Evolutionary conservation across 1,140 invertebrate species (phyloP).

Genomic region (Rhizoglyphus robini): DNA sequence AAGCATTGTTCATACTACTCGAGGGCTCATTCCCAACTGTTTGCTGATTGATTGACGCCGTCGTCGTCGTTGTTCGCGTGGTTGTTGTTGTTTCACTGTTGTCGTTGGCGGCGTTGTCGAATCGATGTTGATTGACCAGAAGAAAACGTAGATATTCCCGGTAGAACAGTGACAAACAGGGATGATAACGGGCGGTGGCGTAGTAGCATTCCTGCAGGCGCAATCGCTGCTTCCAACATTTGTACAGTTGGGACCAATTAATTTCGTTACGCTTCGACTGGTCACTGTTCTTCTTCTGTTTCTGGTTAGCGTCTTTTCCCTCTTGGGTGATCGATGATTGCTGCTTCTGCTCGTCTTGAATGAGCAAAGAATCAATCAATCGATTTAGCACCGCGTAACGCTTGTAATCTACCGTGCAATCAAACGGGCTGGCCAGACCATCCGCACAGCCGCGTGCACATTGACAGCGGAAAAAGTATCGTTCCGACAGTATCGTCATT

Average conservation of each 20-base stretch:
- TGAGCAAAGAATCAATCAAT: background rate
- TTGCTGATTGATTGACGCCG: background rate
- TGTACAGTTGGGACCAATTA: background rate
- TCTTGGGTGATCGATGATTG: too few relatives aligned
- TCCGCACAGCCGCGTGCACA: background rate
- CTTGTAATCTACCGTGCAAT: background rate
- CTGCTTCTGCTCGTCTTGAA: background rate
- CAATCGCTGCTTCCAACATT: background rate
- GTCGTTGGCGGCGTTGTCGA: background rate
- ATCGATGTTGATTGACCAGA: slow-evolving; percentile 1
- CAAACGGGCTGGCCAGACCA: background rate
- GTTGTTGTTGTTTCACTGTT: too few relatives aligned
- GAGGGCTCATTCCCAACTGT: too few relatives aligned
- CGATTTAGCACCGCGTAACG: background rate
- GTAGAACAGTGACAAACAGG: slow-evolving; percentile 3
- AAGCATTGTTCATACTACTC: background rate
- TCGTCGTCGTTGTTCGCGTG: too few relatives aligned
- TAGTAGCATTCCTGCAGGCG: background rate
- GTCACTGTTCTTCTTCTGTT: background rate
- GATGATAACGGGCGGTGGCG: background rate
- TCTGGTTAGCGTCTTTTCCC: background rate
- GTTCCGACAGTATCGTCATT: background rate
- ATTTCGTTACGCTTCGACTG: background rate
- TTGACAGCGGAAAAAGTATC: slow-evolving; percentile 18
- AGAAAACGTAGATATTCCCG: slow-evolving; percentile 1